Evolutionary conservation across 2,797 vertebrate species (phyloP), one percentile per base, ranked within the genome.

Genomic region (Astyanax mexicanus): DNA sequence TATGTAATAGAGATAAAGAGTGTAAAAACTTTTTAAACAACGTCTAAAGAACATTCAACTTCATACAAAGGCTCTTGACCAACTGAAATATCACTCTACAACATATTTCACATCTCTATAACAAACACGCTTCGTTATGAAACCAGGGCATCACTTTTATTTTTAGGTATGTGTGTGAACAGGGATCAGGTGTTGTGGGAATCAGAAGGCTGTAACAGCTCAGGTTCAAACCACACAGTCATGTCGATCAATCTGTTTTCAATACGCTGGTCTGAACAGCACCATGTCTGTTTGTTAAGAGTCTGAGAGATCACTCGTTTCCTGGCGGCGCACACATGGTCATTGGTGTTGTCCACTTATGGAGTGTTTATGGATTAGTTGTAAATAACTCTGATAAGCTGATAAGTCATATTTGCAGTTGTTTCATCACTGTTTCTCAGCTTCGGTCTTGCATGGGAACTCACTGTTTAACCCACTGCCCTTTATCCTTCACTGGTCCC

Each of bases 171-270:
- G 15, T 45, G 44, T 5, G 5, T n/a, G 3, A 45, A 4, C 49
- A 52, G 9, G 10, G 12, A 10, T 25, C 4, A 5, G 15, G 11
- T 10, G 13, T 52, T 49, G n/a, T n/a, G n/a, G n/a, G n/a, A n/a
- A 54, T 25, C 4, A 27, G 23, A 54, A 54, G 23, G 23, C 9
- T 5, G 10, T 27, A 15, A 73, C 64, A 68, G 45, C 32, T 78
- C 38, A 49, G 13, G 45, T 44, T 68, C 32, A 27, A 13, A 37
- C 19, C 1, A 4, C 6, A 32, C 6, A 35, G 25, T 25, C 27
- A 0, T 15, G 17, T 23, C 35, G 23, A 25, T 51, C 1, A 9
- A 23, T 23, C 19, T 32, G 1, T 57, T 32, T 23, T 12, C 9
- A 25, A 11, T 12, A 13, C 3, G 23, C 11, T 54, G 51, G 11